A percentile compares a stretch with the other conserved stretches of the same genome.
Conservation (phyloP, 2,888 invertebrate genomes). For the Eupithecia dodoneata region DNA sequence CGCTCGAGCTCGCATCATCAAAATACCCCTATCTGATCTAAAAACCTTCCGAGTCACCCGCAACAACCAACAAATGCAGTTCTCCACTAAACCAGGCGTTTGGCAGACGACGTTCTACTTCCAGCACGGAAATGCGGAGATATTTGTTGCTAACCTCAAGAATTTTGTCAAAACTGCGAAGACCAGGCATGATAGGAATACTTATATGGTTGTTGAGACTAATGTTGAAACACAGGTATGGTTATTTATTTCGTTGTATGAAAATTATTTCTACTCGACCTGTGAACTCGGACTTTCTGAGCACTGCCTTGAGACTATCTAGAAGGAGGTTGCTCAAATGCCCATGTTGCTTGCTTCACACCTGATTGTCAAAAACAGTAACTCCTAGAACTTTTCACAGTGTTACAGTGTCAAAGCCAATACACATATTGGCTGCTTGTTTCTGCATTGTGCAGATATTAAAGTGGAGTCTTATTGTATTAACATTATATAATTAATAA, state of each 20-base stretch:
- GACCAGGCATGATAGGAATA: constrained; percentile 87
- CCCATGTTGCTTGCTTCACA: too few species aligned
- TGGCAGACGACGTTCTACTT: constrained; percentile 93
- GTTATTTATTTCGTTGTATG: neutral
- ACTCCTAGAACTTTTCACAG: too few species aligned
- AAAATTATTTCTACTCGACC: neutral
- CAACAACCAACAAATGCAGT: constrained; percentile 77
- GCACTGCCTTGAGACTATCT: too few species aligned
- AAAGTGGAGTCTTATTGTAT: too few species aligned
- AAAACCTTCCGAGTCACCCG: constrained; percentile 73
- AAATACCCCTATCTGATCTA: constrained; percentile 70
- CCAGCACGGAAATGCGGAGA: constrained; percentile 93
- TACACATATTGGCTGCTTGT: too few species aligned
- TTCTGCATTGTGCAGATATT: too few species aligned
- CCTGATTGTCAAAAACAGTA: too few species aligned
- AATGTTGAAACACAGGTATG: constrained; percentile 80
- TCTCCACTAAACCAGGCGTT: constrained; percentile 79
- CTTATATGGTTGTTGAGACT: constrained; percentile 86
- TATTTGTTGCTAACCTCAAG: constrained; percentile 86
- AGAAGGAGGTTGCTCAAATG: too few species aligned
- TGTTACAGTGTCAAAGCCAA: too few species aligned
- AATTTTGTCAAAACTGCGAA: constrained; percentile 86
- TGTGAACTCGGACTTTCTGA: neutral
- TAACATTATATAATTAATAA: too few species aligned
- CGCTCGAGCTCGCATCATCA: constrained; percentile 72